phyloP scores from a whole-genome alignment of 2,113 vertebrate species.

The Zosterops hypoxanthus region DNA sequence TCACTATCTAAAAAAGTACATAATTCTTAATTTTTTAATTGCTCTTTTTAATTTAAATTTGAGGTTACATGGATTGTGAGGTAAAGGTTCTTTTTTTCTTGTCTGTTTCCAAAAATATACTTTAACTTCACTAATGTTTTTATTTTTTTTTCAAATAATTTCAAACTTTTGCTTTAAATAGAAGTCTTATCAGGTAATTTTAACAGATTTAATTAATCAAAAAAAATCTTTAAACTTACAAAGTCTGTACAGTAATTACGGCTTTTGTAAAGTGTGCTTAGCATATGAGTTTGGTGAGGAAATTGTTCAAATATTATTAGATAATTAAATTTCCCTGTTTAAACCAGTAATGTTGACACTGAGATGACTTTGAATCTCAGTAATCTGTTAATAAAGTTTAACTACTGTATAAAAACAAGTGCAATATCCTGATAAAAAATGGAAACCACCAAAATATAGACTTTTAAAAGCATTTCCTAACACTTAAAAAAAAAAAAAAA shows the following conservation, averaged over 20 bases:
- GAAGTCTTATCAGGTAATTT: not conserved
- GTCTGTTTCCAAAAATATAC: not conserved
- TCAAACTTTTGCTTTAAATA: not conserved
- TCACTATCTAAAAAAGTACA: not conserved
- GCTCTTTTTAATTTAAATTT: not conserved
- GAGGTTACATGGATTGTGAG: rapidly evolving
- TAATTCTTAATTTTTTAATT: not conserved
- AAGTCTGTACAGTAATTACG: not conserved
- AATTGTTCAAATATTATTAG: not conserved
- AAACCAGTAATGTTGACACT: not conserved
- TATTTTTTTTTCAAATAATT: not conserved
- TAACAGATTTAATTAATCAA: not conserved
- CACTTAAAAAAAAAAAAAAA: not conserved
- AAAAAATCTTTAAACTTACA: not conserved
- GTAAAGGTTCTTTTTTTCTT: not conserved
- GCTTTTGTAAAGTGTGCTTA: not conserved
- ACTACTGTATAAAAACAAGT: not conserved
- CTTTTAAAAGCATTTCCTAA: not conserved
- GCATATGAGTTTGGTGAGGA: not conserved
- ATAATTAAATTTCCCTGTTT: not conserved
- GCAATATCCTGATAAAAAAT: not conserved
- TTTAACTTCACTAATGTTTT: not conserved
- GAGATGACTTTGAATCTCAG: not conserved
- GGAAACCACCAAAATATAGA: not conserved
- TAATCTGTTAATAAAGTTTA: not conserved